Evolutionary conservation across 2,888 invertebrate genomes (phyloP), one percentile per base, ranked within the genome.

Genomic region (Zele albiditarsus): DNA sequence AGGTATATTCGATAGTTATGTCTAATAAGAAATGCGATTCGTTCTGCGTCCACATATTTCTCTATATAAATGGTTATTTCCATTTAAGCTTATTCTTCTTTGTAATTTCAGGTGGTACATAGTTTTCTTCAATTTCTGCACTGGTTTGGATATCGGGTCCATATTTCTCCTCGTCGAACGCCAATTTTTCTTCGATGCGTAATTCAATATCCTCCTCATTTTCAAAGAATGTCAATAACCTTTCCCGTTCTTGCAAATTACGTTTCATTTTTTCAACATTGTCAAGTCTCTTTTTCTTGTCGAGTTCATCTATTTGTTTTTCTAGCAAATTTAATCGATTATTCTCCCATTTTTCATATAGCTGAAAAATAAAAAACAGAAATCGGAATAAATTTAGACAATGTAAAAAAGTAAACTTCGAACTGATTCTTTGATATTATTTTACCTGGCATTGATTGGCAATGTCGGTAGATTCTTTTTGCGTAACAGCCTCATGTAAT

Each of bases 151-250:
- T 25, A 8, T 10, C 57, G 2, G 46, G 46, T 89, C 90, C 81
- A 89, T 89, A 89, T 85, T 89, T 76, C 85, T 84, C 77, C 76
- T 78, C 74, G 27, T 85, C 82, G 8, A 0, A 2, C 6, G 49
- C 3, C 3, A 89, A 90, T 85, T 84, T 84, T n/a, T 74, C 3
- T 84, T 93, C 93, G 81, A 95, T 94, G 86, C 92, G 87, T 63
- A 96, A 89, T 83, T 95, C 94, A 81, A 95, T 92, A 82, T 93
- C 88, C 57, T 95, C 95, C 86, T 95, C 93, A 84, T 95, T 94
- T 77, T 96, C 95, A 89, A 96, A 96, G 92, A 94, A 96, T 75
- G 90, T 91, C 8, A 91, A 82, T 3, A 89, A 91, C 76, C 91
- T 91, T 84, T 96, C 95, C 84, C 92, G 92, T 28, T 91, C 89